Evolutionary conservation across 23 tunicate genomes (phyloP).

Genomic region (Trididemnum miniatum): DNA sequence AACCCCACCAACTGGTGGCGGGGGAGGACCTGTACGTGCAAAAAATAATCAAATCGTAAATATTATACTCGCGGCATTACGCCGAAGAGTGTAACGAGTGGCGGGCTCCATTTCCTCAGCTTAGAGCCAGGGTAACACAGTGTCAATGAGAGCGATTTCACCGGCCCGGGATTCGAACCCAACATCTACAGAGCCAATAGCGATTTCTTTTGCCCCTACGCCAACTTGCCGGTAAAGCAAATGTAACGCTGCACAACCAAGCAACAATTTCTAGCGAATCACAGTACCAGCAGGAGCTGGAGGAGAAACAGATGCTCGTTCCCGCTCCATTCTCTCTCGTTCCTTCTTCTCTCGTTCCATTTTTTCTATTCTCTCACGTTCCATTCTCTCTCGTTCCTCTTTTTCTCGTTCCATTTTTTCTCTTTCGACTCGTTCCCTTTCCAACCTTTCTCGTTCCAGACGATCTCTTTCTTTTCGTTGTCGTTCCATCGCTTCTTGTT

Average conservation of each 20-base stretch:
- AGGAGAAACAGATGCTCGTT: slow-evolving; percentile 24
- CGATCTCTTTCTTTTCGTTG: slow-evolving; percentile 41
- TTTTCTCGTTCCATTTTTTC: slow-evolving; percentile 31
- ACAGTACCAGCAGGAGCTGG: not conserved
- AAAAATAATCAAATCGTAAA: no score
- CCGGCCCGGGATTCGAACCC: no score
- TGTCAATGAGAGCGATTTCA: no score
- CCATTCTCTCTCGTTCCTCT: slow-evolving; percentile 32
- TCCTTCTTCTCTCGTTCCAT: slow-evolving; percentile 16
- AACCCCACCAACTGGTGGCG: slow-evolving; percentile 43
- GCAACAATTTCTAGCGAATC: not conserved
- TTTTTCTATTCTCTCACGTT: slow-evolving; percentile 5
- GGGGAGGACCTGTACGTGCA: not conserved
- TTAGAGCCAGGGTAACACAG: no score
- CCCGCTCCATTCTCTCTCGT: slow-evolving; percentile 31
- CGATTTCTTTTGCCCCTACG: no score
- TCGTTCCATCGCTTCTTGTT: slow-evolving; percentile 13
- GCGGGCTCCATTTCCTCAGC: no score
- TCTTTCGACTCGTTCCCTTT: slow-evolving; percentile 33
- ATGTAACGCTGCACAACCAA: not conserved
- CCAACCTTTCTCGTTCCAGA: slow-evolving; percentile 34
- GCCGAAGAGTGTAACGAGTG: no score
- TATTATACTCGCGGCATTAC: no score
- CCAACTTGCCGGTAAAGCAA: no score
- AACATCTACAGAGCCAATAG: no score